Base-by-base conservation (phyloP, 2,797 vertebrate species). In the Merluccius polli region DNA sequence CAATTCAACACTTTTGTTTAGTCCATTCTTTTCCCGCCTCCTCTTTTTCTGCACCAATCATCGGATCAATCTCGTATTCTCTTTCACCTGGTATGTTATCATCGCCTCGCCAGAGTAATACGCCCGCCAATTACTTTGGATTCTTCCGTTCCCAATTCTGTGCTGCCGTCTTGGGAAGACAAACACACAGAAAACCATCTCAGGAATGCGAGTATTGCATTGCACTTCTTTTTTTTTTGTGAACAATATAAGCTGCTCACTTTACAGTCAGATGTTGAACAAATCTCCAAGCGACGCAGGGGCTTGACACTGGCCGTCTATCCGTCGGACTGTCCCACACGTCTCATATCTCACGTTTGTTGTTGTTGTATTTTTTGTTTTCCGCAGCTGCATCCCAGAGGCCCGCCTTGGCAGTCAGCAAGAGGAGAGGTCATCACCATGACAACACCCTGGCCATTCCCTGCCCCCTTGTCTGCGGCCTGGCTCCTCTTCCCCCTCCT, bases 381-480 rank as follows among this genome's bases (percentile, higher is more conserved):
- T 0, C 2, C n/a, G 18, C 93, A 98, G 95, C 93, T 94, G 90
- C 85, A 85, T 89, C 91, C 87, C 81, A 85, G 88, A 93, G 92
- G 91, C 91, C 90, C 92, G 79, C 89, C 91, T 94, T 91, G 90
- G 95, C 93, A 95, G 94, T 93, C 92, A 2, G 48, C 48, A n/a
- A 94, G 94, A 95, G 92, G 87, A 92, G 91, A 90, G 92, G 90
- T 90, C 92, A 87, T 94, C 95, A 94, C 89, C 95, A 99, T 98
- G 97, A 94, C 94, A 89, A 90, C 91, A 78, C 92, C 89, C 82
- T 93, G 92, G 90, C 92, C 87, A 91, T 93, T 94, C 93, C 87
- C 92, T 88, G 78, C 89, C 88, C 93, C 86, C 79, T 91, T 94
- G 89, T 93, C 94, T 89, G 87, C 93, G 84, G 92, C 94, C 77